Conservation (phyloP, 2,888 invertebrate genomes). For the Tinea trinotella region DNA sequence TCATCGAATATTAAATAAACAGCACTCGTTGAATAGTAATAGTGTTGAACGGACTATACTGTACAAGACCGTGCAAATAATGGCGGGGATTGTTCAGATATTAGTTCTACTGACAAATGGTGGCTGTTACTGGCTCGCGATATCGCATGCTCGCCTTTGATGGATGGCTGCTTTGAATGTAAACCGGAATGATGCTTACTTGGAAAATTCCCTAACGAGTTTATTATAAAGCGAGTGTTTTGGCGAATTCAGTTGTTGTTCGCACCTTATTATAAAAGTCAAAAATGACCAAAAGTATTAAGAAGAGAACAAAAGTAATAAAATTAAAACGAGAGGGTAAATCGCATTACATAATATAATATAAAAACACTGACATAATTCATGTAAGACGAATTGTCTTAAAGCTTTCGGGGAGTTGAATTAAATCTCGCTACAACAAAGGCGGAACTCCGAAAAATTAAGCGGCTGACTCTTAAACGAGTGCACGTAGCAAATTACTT, state of each 20-base stretch:
- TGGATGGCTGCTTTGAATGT: constrained; percentile 33
- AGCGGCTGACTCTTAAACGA: constrained; percentile 28
- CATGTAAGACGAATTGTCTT: constrained; percentile 31
- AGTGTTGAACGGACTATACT: constrained; percentile 11
- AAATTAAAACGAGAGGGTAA: background rate
- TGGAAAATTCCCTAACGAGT: constrained; percentile 6
- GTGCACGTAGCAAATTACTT: constrained; percentile 27
- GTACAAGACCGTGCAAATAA: constrained; percentile 32
- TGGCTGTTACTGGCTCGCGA: constrained; percentile 38
- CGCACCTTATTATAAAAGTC: background rate
- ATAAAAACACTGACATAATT: constrained; percentile 23
- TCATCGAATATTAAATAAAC: background rate
- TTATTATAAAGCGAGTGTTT: background rate
- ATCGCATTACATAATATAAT: background rate
- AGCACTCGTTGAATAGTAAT: background rate
- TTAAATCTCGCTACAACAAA: constrained; percentile 45
- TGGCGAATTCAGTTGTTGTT: background rate
- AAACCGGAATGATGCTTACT: constrained; percentile 12
- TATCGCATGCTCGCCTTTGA: constrained; percentile 46
- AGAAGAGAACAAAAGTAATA: background rate
- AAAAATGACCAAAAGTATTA: background rate
- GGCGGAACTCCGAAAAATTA: constrained; percentile 35
- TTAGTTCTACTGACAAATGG: constrained; percentile 51
- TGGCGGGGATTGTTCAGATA: constrained; percentile 46
- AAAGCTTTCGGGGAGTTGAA: constrained; percentile 34